A percentile compares a stretch with the other conserved stretches of the same genome.
phyloP scores from a whole-genome alignment of 2,888 invertebrate species.

The Drosophila mercatorum region DNA sequence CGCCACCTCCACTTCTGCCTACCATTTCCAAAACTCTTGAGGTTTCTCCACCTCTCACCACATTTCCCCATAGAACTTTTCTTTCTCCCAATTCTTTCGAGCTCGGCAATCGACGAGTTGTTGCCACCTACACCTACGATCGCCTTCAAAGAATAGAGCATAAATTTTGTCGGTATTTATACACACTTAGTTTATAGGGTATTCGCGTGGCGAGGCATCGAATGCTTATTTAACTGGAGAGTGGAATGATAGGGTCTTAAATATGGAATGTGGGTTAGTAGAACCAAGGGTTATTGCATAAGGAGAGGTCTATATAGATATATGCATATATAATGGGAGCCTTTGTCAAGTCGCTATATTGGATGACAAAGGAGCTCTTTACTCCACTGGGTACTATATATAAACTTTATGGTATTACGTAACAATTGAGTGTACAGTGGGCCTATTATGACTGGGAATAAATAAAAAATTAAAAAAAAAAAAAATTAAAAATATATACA shows the following conservation, averaged over 20 bases:
- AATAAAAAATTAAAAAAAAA: no score
- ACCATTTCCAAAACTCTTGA: conserved; percentile 4
- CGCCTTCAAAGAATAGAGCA: conserved; percentile 15
- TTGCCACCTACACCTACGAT: conserved; percentile 35
- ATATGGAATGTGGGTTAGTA: neutral
- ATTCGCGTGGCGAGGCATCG: neutral
- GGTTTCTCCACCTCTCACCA: conserved; percentile 12
- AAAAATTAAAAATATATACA: no score
- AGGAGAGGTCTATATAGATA: neutral
- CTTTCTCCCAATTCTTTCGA: conserved; percentile 21
- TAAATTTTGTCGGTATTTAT: conserved; percentile 8
- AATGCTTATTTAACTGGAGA: no score
- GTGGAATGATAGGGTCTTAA: neutral
- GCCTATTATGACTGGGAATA: neutral
- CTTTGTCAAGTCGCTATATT: neutral
- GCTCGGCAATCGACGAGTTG: conserved; percentile 20
- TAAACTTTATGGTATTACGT: neutral
- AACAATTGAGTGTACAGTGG: neutral
- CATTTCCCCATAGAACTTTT: conserved; percentile 17
- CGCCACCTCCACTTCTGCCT: neutral
- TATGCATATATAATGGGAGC: neutral
- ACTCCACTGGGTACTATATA: no score
- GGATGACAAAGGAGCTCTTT: neutral
- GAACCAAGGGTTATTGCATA: neutral
- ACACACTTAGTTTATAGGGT: neutral